Evolutionary conservation across 2,797 vertebrate species (phyloP), one percentile per base, ranked within the genome.

Genomic region (Harpagifer antarcticus): DNA sequence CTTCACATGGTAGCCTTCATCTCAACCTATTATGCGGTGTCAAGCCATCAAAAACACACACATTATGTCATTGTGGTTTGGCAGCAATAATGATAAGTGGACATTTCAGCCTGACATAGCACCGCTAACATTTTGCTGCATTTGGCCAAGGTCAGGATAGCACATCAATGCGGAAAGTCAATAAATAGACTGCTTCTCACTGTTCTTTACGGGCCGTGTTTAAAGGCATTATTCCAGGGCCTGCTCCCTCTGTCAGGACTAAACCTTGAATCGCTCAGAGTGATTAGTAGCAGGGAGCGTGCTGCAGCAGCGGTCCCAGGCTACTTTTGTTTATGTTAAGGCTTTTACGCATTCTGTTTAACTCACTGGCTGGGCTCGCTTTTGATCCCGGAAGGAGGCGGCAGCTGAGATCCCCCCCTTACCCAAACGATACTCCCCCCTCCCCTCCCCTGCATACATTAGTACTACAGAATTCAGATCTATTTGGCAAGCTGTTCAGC

Each of bases 321-420:
- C 90, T 91, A 89, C 92, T 88, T 93, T 87, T 92, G 91, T 94
- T 94, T 91, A 91, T 74, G 76, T 92, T 91, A 75, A 89, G 85
- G 92, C 91, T 94, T 94, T 92, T 93, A 89, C 69, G 53, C 86
- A 86, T 90, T 93, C 87, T 76, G 68, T 88, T 94, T 87, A 85
- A 88, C 90, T 88, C 75, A 17, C 86, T 83, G 68, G 75, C 56
- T 62, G 87, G 71, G 62, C 72, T 90, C 44, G 79, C 82, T 92
- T 94, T 93, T 94, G 91, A 94, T 94, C 92, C 91, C 79, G 59
- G 74, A 92, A 93, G 87, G 81, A 90, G 91, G 86, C 58, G 53
- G 71, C 86, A 72, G 81, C 80, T 66, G 20, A 73, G 67, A 56
- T 57, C 23, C 74, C 45, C 62, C 75, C 3, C 70, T 52, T 2